phyloP scores from a whole-genome alignment of 2,113 vertebrate species.

The Psittacula cyanocephala region DNA sequence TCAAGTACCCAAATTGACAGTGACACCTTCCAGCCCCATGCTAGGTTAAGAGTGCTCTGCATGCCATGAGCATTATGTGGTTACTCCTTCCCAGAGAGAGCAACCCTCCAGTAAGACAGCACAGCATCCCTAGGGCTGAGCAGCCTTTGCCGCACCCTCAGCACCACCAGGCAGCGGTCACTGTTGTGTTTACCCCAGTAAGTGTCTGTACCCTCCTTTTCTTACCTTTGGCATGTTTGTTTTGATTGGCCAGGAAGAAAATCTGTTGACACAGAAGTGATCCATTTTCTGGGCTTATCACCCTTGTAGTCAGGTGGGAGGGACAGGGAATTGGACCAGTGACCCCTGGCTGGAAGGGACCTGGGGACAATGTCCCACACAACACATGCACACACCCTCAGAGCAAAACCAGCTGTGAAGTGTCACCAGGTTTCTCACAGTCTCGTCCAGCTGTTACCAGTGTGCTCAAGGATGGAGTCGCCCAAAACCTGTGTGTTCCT shows the following conservation, averaged over 20 bases:
- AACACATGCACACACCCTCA: rapidly evolving
- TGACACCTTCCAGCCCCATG: no score
- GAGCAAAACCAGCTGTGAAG: background rate
- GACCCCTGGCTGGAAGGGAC: background rate
- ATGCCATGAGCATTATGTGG: background rate
- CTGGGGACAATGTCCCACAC: no score
- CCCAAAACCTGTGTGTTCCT: background rate
- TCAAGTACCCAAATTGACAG: background rate
- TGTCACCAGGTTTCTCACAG: background rate
- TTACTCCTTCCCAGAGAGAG: background rate
- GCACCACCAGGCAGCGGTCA: background rate
- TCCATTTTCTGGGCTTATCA: background rate
- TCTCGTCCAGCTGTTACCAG: rapidly evolving
- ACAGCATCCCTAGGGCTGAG: rapidly evolving
- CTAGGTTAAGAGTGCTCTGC: no score
- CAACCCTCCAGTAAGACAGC: rapidly evolving
- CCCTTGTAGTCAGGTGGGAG: background rate
- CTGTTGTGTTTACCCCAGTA: background rate
- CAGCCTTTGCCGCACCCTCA: background rate
- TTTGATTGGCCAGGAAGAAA: slow-evolving; percentile 67
- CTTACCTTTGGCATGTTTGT: background rate
- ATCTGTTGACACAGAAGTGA: background rate
- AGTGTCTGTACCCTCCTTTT: background rate
- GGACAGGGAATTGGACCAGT: background rate
- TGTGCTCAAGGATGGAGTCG: background rate